Evolutionary conservation across 2,797 vertebrate genomes (phyloP).

Genomic region (Parauchenoglanis punctatus): DNA sequence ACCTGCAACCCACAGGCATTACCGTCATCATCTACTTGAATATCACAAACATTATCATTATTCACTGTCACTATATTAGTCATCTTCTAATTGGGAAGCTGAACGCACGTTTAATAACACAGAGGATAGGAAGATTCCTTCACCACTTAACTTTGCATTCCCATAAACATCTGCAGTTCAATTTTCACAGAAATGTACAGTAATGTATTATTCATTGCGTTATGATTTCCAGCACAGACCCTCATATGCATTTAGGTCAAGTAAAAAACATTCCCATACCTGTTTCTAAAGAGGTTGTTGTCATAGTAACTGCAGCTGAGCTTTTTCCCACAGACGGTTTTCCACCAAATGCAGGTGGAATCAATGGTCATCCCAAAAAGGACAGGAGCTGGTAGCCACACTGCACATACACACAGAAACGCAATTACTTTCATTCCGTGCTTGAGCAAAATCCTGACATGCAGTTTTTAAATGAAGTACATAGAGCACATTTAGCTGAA

Average conservation of each 20-base stretch:
- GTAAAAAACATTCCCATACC: constrained; percentile 70
- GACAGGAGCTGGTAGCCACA: constrained; percentile 89
- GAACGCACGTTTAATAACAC: background rate
- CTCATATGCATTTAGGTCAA: constrained; percentile 41
- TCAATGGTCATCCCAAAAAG: constrained; percentile 90
- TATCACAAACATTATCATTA: background rate
- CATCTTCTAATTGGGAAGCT: background rate
- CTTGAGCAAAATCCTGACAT: background rate
- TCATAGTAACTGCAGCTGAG: constrained; percentile 89
- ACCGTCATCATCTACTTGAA: background rate
- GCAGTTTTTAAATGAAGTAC: background rate
- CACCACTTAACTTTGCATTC: background rate
- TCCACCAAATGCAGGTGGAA: constrained; percentile 89
- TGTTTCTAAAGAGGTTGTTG: constrained; percentile 84
- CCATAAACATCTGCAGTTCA: background rate
- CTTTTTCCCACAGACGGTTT: constrained; percentile 72
- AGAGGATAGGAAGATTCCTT: background rate
- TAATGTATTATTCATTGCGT: background rate
- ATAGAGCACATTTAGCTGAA: constrained; percentile 3
- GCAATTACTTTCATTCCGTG: constrained; percentile 16
- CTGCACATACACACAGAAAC: constrained; percentile 65
- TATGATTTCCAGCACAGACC: background rate
- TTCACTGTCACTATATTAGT: background rate
- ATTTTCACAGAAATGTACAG: background rate
- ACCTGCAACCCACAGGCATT: constrained; percentile 74